A percentile compares a stretch with the other conserved stretches of the same genome.
Conservation (phyloP, 1,140 invertebrate genomes). For the Pseudachorutes palmiensis region DNA sequence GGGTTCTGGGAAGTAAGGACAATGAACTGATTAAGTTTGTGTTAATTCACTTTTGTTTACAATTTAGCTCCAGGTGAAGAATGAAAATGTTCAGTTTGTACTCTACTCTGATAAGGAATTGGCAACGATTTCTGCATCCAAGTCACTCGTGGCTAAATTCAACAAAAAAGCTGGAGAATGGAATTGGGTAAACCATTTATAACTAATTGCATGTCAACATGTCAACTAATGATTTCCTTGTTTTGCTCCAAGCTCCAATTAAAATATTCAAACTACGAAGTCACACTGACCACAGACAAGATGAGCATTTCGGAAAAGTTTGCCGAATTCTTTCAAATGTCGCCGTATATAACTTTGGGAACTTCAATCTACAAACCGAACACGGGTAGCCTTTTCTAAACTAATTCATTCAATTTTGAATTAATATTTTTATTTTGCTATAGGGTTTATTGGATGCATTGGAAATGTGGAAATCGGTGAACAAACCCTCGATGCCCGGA, state of each 20-base stretch:
- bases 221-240: neutral
- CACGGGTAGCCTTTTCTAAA: constrained; percentile 30
- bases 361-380: constrained; percentile 32
- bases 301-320: constrained; percentile 52
- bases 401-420: too few species aligned
- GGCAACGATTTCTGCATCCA: constrained; percentile 55
- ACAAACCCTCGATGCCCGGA: constrained; percentile 60
- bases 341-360: constrained; percentile 33
- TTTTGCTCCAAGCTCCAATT: constrained; percentile 52
- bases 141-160: constrained; percentile 55
- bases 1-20: constrained; percentile 76
- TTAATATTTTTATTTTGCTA: neutral
- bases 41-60: constrained; percentile 11
- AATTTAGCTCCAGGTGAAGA: constrained; percentile 60
- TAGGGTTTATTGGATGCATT: constrained; percentile 81
- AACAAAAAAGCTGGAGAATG: constrained; percentile 57
- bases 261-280: constrained; percentile 62
- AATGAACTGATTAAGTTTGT: constrained; percentile 1
- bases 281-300: constrained; percentile 65
- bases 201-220: neutral
- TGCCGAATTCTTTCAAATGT: constrained; percentile 52
- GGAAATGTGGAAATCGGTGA: constrained; percentile 76
- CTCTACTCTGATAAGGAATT: constrained; percentile 63
- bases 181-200: constrained; percentile 40
- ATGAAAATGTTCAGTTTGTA: constrained; percentile 73